A percentile compares a stretch with the other conserved stretches of the same genome.
These are phyloP conservation scores for Trichacis sp. DNA, from an alignment of 2,888 invertebrate genomes.

Conservation along the genomic window DNA sequence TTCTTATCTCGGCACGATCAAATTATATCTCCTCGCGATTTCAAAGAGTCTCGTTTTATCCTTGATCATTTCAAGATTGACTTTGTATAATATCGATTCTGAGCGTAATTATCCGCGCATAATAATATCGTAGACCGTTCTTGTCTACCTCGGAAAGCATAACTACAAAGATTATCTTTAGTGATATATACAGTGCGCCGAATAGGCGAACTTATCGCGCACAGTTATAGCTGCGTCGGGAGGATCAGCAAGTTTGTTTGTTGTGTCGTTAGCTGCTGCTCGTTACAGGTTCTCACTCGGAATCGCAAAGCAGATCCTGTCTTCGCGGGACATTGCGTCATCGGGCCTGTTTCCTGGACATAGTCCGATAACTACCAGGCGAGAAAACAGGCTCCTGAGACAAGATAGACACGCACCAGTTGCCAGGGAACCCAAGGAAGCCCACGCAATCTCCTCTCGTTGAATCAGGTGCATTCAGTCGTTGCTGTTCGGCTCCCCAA, in stretches of 20 bases:
- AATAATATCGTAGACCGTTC: conserved; percentile 30
- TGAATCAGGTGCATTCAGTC: conserved; percentile 49
- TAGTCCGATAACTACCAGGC: conserved; percentile 39
- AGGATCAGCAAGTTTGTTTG: conserved; percentile 18
- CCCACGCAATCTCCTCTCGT: conserved; percentile 44
- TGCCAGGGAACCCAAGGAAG: conserved; percentile 44
- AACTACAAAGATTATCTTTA: conserved; percentile 25
- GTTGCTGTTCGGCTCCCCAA: conserved; percentile 32
- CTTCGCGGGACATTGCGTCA: conserved; percentile 37
- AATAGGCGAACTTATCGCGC: conserved; percentile 18
- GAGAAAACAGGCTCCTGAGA: conserved; percentile 42
- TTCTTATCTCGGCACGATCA: conserved; percentile 24
- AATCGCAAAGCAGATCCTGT: conserved; percentile 15
- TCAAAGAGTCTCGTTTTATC: conserved; percentile 13
- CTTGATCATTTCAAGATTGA: conserved; percentile 1
- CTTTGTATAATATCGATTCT: conserved; percentile 19
- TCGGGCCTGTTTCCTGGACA: conserved; percentile 41
- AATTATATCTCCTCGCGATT: conserved; percentile 30
- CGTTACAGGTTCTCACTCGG: conserved; percentile 8
- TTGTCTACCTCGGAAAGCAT: conserved; percentile 31
- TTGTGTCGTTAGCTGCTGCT: conserved; percentile 14
- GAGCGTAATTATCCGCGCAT: conserved; percentile 27
- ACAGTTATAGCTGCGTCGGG: conserved; percentile 13
- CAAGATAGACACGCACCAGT: conserved; percentile 51
- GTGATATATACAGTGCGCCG: conserved; percentile 2